Evolutionary conservation across 1,140 invertebrate species (phyloP).

Genomic region (Halesus radiatus): DNA sequence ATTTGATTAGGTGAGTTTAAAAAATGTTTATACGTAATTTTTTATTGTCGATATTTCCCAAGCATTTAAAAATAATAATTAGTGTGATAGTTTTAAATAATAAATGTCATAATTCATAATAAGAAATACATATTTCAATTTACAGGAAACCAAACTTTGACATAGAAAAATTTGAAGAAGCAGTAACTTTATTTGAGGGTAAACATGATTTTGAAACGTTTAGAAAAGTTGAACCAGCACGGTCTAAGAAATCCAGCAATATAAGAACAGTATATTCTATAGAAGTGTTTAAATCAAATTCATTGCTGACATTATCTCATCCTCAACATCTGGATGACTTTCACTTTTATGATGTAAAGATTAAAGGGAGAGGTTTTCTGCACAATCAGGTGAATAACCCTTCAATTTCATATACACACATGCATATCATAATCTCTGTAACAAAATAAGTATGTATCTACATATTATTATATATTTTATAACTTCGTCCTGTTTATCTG

Average conservation of each 20-base stretch:
- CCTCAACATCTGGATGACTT: conserved; percentile 59
- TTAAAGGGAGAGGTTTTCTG: conserved; percentile 76
- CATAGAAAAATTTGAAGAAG: conserved; percentile 71
- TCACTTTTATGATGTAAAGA: conserved; percentile 77
- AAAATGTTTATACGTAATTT: not conserved
- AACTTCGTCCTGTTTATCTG: conserved; percentile 11
- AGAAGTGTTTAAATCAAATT: conserved; percentile 63
- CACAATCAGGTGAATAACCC: conserved; percentile 76
- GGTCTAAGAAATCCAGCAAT: conserved; percentile 61
- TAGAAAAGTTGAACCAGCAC: conserved; percentile 58
- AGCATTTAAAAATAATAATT: not conserved
- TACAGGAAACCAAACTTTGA: conserved; percentile 72
- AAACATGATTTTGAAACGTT: conserved; percentile 81
- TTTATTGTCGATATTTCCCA: not conserved
- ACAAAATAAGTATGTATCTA: too few species aligned
- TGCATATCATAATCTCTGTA: too few species aligned
- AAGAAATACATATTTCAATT: conserved; percentile 44
- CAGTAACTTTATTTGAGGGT: conserved; percentile 72
- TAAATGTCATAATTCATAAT: not conserved
- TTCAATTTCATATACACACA: too few species aligned
- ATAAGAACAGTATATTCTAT: conserved; percentile 69
- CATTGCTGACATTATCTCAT: conserved; percentile 61
- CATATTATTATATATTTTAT: too few species aligned
- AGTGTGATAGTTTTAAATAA: not conserved
- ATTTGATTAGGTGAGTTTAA: conserved; percentile 65